Conservation (phyloP, 2,113 vertebrate species). For the Pterocles orientalis region DNA sequence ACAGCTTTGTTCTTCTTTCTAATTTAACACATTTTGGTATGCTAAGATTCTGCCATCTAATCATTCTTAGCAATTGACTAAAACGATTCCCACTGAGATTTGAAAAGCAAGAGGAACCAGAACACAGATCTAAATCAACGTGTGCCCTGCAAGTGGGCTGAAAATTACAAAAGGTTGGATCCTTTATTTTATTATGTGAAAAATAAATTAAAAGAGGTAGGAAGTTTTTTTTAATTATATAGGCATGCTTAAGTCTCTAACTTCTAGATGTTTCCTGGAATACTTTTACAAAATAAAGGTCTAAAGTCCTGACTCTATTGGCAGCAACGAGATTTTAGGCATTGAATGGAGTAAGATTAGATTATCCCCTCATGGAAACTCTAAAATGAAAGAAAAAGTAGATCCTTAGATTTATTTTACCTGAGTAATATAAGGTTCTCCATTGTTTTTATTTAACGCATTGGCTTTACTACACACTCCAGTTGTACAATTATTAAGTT, state of each 20-base stretch:
- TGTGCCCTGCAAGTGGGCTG: background rate
- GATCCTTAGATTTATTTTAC: background rate
- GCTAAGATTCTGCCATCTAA: background rate
- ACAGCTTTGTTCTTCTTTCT: slow-evolving; percentile 47
- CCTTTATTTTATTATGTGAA: background rate
- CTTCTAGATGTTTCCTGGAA: background rate
- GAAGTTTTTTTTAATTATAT: background rate
- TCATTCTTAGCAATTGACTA: slow-evolving; percentile 36
- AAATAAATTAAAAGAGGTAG: background rate
- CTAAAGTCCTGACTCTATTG: background rate
- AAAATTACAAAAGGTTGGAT: background rate
- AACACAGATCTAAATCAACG: slow-evolving; percentile 1
- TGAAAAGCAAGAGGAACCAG: background rate
- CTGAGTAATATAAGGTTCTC: background rate
- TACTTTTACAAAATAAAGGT: background rate
- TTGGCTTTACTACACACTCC: background rate
- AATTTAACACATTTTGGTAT: slow-evolving; percentile 37
- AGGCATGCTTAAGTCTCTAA: background rate
- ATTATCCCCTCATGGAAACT: background rate
- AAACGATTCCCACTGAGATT: background rate
- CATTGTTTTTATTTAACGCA: background rate
- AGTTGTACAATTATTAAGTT: background rate
- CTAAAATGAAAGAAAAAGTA: background rate
- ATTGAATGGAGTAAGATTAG: background rate
- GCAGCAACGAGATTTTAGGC: background rate